Evolutionary conservation across 92 coral and sea anemone genomes (phyloP).

Genomic region (Pocillopora meandrina): DNA sequence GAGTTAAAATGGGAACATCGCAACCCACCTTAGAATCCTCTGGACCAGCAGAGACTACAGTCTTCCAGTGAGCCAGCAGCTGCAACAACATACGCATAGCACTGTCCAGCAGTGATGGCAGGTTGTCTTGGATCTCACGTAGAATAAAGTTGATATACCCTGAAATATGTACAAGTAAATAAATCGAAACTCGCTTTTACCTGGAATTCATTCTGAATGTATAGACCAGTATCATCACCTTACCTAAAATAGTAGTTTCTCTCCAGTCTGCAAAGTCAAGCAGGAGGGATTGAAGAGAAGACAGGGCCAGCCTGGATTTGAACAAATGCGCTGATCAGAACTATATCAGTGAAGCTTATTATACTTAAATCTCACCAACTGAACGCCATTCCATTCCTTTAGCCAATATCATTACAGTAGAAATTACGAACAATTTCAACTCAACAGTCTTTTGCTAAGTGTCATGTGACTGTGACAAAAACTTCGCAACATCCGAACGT

Average conservation of each 20-base stretch:
- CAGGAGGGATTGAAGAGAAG: constrained; percentile 92
- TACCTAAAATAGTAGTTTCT: constrained; percentile 90
- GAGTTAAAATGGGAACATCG: no score
- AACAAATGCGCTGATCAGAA: not conserved
- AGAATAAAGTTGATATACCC: constrained; percentile 95
- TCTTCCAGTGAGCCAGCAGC: constrained; percentile 94
- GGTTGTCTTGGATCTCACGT: constrained; percentile 91
- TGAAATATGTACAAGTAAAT: not conserved
- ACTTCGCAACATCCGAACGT: no score
- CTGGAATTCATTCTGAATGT: not conserved
- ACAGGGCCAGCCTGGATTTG: constrained; percentile 90
- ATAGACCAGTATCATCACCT: not conserved
- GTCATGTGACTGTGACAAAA: no score
- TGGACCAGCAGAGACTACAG: constrained; percentile 68
- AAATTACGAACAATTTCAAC: no score
- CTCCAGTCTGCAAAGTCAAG: constrained; percentile 98
- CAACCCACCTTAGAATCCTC: constrained; percentile 64
- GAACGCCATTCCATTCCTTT: no score
- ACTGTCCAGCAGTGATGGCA: constrained; percentile 99
- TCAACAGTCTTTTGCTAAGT: no score
- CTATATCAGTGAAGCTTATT: no score
- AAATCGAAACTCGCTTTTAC: not conserved
- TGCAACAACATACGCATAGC: constrained; percentile 94
- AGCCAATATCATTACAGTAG: no score
- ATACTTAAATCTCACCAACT: no score